Evolutionary conservation across 2,113 vertebrate genomes (phyloP), one percentile per base, ranked within the genome.

Genomic region (Ploceus nigricollis): DNA sequence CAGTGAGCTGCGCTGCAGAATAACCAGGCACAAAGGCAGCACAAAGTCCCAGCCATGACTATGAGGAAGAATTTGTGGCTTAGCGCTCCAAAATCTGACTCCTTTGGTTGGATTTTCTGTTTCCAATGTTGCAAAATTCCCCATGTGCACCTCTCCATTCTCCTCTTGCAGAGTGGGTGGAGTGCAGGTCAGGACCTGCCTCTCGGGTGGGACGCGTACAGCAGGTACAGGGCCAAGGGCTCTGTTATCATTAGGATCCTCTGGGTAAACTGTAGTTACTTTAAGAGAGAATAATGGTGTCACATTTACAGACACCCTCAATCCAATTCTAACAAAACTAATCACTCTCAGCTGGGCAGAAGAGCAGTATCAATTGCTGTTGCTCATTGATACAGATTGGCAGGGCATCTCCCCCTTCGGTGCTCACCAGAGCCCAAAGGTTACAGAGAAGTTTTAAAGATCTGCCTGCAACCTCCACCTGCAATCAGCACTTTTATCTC

Each of bases 401-500:
- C 35, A 80, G 51, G 16, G 25, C 37, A 77, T 53, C 21, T 15
- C 30, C 22, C 18, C 3, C 51, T 66, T 77, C 20, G 66, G 48
- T 73, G 60, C 25, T 70, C 50, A 13, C 0, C 2, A 51, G 30
- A 73, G 42, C 82, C 61, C 40, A 58, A 58, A 70, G 54, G 30
- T 40, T 79, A 65, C 16, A 13, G 11, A 77, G 63, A 80, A 63
- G 18, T 82, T 94, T 83, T 68, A 81, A 87, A 96, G 79, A 48
- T n/a, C 64, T 77, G 48, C 37, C 82, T 90, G 79, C 72, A 90
- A 76, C 76, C 60, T 89, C 60, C 10, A 44, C 44, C 56, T 92
- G 85, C 68, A 93, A 75, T 81, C 76, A 87, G 60, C n/a, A 37
- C 60, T 93, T 94, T 75, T 60, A 51, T 92, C 90, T 90, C 56